Conservation (phyloP, 2,113 vertebrate genomes). For the Tyto alba region DNA sequence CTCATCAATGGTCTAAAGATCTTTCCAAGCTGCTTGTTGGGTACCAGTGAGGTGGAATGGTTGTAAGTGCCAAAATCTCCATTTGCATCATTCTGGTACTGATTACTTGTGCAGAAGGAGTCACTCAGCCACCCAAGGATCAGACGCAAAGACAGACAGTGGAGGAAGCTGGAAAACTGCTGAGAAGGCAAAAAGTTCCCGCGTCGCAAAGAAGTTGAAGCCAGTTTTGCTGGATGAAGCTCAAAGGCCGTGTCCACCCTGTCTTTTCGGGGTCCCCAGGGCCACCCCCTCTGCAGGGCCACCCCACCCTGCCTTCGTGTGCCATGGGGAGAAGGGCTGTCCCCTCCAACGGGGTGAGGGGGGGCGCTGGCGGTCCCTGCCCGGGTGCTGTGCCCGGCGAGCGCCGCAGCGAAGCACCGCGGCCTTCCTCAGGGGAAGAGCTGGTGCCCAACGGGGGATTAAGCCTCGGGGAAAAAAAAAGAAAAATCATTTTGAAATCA, state of each 20-base stretch:
- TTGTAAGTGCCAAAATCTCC: background rate
- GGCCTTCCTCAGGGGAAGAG: background rate
- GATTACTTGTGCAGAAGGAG: background rate
- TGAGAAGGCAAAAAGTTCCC: background rate
- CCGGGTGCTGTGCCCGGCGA: rapidly evolving
- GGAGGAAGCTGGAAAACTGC: background rate
- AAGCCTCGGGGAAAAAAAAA: background rate
- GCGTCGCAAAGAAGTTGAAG: rapidly evolving
- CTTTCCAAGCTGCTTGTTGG: background rate
- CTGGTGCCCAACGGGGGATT: rapidly evolving
- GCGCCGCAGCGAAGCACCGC: rapidly evolving
- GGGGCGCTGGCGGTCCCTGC: too few species aligned
- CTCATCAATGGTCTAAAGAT: background rate
- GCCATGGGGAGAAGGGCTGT: background rate
- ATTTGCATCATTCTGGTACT: rapidly evolving
- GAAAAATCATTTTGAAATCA: background rate
- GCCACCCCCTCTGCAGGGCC: rapidly evolving
- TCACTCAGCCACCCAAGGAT: rapidly evolving
- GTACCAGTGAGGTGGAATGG: background rate
- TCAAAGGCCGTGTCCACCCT: background rate
- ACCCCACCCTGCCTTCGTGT: rapidly evolving
- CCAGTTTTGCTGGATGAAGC: background rate
- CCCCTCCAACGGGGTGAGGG: too few species aligned
- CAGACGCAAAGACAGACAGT: background rate
- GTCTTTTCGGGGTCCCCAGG: background rate